phyloP scores from a whole-genome alignment of 2,113 vertebrate species.

The Naja naja region DNA sequence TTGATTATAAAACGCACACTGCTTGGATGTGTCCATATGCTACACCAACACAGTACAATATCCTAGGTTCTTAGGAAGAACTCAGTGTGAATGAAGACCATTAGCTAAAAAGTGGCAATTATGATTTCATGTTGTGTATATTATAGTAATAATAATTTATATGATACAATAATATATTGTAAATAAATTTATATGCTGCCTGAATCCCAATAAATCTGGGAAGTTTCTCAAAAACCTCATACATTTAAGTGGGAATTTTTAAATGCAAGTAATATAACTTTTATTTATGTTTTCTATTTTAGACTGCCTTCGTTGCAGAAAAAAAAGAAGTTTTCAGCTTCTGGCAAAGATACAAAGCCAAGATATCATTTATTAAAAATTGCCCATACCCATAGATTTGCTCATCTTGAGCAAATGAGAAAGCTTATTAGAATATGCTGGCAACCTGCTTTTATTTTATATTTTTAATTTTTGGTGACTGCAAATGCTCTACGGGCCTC shows the following conservation, averaged over 20 bases:
- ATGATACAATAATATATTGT: background rate
- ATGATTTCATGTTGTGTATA: background rate
- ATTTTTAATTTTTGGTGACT: background rate
- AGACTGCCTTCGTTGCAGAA: background rate
- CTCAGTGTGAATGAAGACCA: background rate
- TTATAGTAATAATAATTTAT: background rate
- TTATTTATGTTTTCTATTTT: background rate
- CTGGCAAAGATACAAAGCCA: background rate
- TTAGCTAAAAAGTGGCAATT: background rate
- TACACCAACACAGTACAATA: background rate
- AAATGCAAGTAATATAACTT: background rate
- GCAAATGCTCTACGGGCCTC: background rate
- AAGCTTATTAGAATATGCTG: background rate
- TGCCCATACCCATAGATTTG: background rate
- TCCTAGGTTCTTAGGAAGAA: background rate
- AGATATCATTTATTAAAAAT: slow-evolving; percentile 19
- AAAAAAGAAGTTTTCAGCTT: background rate
- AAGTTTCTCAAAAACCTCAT: background rate
- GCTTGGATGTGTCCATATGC: background rate
- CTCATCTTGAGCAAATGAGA: slow-evolving; percentile 4
- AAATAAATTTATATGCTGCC: background rate
- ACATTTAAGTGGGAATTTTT: background rate
- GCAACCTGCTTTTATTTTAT: background rate
- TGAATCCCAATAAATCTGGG: background rate
- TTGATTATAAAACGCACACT: background rate